A percentile compares a stretch with the other conserved stretches of the same genome.
phyloP scores from a whole-genome alignment of 2,888 invertebrate species.

The Corythucha ciliata region DNA sequence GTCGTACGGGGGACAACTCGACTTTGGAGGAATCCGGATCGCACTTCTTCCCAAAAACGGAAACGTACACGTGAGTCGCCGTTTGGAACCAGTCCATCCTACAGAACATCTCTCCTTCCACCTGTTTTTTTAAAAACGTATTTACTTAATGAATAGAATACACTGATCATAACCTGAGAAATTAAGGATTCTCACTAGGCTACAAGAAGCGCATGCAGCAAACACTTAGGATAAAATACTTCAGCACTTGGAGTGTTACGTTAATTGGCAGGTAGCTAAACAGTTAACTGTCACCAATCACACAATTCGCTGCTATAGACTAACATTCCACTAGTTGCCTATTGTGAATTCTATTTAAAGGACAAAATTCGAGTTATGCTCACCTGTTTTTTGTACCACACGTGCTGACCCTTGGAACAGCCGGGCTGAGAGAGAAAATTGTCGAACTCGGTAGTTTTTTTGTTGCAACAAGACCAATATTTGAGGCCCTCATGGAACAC shows the following conservation, averaged over 20 bases:
- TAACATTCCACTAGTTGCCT: no score
- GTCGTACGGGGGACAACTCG: slow-evolving; percentile 72
- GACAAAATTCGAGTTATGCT: no score
- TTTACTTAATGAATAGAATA: neutral
- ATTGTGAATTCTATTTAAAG: no score
- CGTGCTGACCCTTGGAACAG: slow-evolving; percentile 73
- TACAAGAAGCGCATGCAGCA: no score
- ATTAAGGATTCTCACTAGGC: no score
- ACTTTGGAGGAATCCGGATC: slow-evolving; percentile 65
- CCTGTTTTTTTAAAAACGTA: no score
- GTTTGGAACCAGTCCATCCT: slow-evolving; percentile 96
- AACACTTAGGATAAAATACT: no score
- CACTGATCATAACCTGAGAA: no score
- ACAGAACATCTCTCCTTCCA: slow-evolving; percentile 55
- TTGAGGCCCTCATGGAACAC: slow-evolving; percentile 96
- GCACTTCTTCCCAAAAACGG: slow-evolving; percentile 85
- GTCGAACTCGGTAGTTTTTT: slow-evolving; percentile 86
- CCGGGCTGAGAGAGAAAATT: slow-evolving; percentile 86
- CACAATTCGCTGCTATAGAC: no score
- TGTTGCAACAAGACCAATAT: slow-evolving; percentile 94
- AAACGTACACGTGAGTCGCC: slow-evolving; percentile 67
- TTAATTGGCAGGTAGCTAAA: no score
- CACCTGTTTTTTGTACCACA: slow-evolving; percentile 70
- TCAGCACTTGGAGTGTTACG: no score
- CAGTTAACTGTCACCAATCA: no score